Evolutionary conservation across 1,140 invertebrate species (phyloP), one percentile per base, ranked within the genome.

Genomic region (Pristionchus pacificus): DNA sequence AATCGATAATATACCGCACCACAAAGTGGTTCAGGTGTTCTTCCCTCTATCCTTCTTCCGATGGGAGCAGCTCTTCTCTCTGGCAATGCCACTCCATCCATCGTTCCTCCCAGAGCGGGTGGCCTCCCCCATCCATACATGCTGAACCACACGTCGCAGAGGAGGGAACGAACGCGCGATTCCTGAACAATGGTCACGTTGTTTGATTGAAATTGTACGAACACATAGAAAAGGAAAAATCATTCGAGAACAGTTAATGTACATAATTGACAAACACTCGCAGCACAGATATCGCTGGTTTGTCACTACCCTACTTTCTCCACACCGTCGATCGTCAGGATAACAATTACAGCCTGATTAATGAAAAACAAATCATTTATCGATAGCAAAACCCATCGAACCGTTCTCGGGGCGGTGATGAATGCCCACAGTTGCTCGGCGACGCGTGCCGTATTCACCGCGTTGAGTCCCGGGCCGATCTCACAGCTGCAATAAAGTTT

Each of bases 101-200:
- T 58, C 2, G 49, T 55, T 25, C 66, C 66, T 14, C 31, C 31
- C 0, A 68, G 10, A 24, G 57, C 49, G 28, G 66, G 66, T 13
- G 66, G 66, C 0, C 15, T 19, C 33, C 63, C 65, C 2, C 67
- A 57, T 15, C 68, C 71, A 55, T 64, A 73, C n/a, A 73, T n/a
- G 24, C 65, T 68, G 29, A 62, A 73, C 55, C 57, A 73, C 27
- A 73, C 55, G 28, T 73, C 71, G 0, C 60, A 28, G 59, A 68
- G 63, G 27, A 60, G 59, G 57, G 25, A 62, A 15, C 71, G 32
- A 32, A 60, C 30, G 15, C 29, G 25, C 3, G n/a, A 29, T 30
- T 73, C 67, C 65, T 68, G 14, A 68, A 65, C n/a, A 65, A 58
- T 55, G 14, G 14, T 57, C 19, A 19, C 24, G 19, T 57, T 57